Evolutionary conservation across 2,888 invertebrate genomes (phyloP).

Genomic region (Deroplatys truncata): DNA sequence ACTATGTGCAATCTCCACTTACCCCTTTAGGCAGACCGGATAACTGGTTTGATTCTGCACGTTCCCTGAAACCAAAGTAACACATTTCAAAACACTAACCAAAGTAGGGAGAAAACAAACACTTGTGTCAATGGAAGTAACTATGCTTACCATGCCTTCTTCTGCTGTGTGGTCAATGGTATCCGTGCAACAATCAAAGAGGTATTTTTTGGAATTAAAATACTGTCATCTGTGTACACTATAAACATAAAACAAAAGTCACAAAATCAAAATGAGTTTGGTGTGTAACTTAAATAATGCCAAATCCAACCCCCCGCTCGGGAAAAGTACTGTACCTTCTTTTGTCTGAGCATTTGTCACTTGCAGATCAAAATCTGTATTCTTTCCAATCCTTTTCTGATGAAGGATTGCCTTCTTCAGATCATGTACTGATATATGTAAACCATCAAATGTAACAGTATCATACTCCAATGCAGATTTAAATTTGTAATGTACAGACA

Average conservation of each 20-base stretch:
- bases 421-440: constrained; percentile 93
- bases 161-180: constrained; percentile 74
- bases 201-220: constrained; percentile 94
- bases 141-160: constrained; percentile 54
- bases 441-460: constrained; percentile 94
- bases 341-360: constrained; percentile 96
- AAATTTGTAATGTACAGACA: constrained; percentile 99
- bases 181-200: constrained; percentile 92
- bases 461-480: constrained; percentile 95
- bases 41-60: constrained; percentile 35
- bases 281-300: background rate
- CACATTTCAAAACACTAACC: background rate
- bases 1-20: background rate
- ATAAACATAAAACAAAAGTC: constrained; percentile 38
- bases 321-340: constrained; percentile 64
- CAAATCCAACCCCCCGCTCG: background rate
- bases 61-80: constrained; percentile 35
- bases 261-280: background rate
- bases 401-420: constrained; percentile 92
- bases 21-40: constrained; percentile 28
- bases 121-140: background rate
- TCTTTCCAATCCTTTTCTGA: constrained; percentile 91
- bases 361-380: constrained; percentile 92
- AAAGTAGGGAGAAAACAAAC: background rate
- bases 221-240: constrained; percentile 90